Evolutionary conservation across 2,888 invertebrate genomes (phyloP).

Genomic region (Carterocephalus palaemon): DNA sequence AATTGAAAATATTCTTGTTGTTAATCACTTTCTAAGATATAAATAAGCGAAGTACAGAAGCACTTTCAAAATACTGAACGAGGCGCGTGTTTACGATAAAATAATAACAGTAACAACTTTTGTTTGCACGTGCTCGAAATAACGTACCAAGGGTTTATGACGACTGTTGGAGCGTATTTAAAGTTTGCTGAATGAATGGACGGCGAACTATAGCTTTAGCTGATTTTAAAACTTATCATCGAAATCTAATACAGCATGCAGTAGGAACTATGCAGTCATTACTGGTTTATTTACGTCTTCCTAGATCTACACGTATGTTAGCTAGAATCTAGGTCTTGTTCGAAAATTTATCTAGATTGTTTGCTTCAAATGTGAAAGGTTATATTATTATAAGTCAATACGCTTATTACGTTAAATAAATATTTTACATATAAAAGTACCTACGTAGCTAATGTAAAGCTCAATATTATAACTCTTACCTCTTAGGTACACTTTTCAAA

Average conservation of each 20-base stretch:
- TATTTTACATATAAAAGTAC: too few relatives aligned
- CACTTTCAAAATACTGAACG: background rate
- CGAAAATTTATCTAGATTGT: too few relatives aligned
- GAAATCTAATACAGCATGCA: background rate
- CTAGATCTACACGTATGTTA: constrained; percentile 1
- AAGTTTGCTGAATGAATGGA: constrained; percentile 33
- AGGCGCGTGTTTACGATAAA: constrained; percentile 19
- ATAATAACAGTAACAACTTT: constrained; percentile 21
- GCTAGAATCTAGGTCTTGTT: constrained; percentile 3
- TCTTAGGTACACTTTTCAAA: too few relatives aligned
- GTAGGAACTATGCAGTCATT: background rate
- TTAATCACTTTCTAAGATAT: background rate
- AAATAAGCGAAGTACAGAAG: constrained; percentile 1
- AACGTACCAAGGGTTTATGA: constrained; percentile 29
- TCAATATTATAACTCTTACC: too few relatives aligned
- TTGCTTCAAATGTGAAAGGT: too few relatives aligned
- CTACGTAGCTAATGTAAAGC: too few relatives aligned
- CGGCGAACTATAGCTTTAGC: constrained; percentile 8
- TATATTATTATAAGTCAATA: too few relatives aligned
- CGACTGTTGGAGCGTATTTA: constrained; percentile 31
- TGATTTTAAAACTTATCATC: background rate
- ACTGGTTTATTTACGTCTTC: constrained; percentile 1
- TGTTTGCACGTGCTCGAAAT: constrained; percentile 28
- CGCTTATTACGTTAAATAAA: too few relatives aligned
- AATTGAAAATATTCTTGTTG: background rate